Evolutionary conservation across 2,113 vertebrate genomes (phyloP).

Genomic region (Uropsilus gracilis): DNA sequence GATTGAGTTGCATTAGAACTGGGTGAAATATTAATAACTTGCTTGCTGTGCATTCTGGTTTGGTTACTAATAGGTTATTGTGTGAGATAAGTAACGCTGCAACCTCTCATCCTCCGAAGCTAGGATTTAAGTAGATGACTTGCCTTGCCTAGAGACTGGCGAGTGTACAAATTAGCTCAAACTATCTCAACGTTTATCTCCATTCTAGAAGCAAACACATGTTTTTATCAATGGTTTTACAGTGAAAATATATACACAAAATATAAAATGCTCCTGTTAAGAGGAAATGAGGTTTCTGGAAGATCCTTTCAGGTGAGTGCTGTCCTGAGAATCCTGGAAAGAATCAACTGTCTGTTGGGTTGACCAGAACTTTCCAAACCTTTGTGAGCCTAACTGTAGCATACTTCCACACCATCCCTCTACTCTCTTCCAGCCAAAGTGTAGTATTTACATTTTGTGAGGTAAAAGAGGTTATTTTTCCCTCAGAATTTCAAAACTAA

Average conservation of each 20-base stretch:
- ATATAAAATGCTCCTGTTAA: not conserved
- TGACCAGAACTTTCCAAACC: not conserved
- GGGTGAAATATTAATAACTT: not conserved
- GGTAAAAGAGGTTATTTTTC: not conserved
- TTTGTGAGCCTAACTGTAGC: not conserved
- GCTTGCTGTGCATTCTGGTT: not conserved
- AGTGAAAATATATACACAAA: not conserved
- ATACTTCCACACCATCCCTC: not conserved
- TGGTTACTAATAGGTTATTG: not conserved
- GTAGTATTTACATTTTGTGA: not conserved
- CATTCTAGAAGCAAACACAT: not conserved
- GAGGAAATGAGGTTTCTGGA: not conserved
- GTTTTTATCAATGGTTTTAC: not conserved
- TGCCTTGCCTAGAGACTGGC: not conserved
- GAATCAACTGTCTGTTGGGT: not conserved
- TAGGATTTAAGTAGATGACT: not conserved
- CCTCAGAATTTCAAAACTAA: not conserved
- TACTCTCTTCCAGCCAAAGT: not conserved
- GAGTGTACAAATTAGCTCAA: not conserved
- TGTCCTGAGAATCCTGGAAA: not conserved
- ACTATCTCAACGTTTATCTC: not conserved
- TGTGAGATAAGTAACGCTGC: not conserved
- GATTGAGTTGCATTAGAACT: not conserved
- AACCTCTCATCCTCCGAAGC: not conserved
- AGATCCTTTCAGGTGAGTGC: no score